Base-by-base conservation (phyloP, 53 echinoderm and acorn worm species). In the Mesocentrotus franciscanus region DNA sequence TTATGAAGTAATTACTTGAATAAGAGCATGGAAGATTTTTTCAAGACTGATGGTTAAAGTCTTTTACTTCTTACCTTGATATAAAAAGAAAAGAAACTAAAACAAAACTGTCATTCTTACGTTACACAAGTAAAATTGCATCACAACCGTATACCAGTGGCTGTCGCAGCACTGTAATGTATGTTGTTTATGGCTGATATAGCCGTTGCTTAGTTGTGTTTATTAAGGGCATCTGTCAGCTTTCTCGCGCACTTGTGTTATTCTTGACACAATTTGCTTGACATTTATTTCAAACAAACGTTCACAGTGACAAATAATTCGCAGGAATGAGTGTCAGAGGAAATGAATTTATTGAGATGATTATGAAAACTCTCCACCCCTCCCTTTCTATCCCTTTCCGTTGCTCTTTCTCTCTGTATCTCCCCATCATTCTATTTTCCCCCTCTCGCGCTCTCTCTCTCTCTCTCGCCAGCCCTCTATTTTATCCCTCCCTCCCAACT, bases 271-370 rank as follows among this genome's bases (percentile, higher is more conserved):
- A 62, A 36, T 91, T 68, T 39, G 39, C 64, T 59, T 91, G 91
- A 91, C 91, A 64, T 91, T 91, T 91, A 91, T 68, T 62, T 91
- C 91, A 91, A 91, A 91, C 91, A 91, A 62, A 91, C 68, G 91
- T 91, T 24, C 62, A 62, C 36, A 91, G 36, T 64, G 91, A 91
- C 91, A 91, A 91, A 91, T 91, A 91, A 62, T 66, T 91, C 64
- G 29, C 34, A 11, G 35, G 57, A 36, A 91, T 20, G 62, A 36
- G 91, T 91, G 91, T 91, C 87, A 20, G 91, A 39, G 66, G 91
- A 91, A 91, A 91, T 91, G 20, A 91, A 91, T 91, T 57, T 59
- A 59, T 59, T 62, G 91, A 91, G 35, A 68, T 91, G 91, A 60
- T 90, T 81, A 16, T n/a, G 75, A 30, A 11, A 30, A 24, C 75